Percentiles rank a stretch among this genome's conserved stretches.
Conservation (phyloP, 2,113 vertebrate genomes). For the Mustela nigripes region DNA sequence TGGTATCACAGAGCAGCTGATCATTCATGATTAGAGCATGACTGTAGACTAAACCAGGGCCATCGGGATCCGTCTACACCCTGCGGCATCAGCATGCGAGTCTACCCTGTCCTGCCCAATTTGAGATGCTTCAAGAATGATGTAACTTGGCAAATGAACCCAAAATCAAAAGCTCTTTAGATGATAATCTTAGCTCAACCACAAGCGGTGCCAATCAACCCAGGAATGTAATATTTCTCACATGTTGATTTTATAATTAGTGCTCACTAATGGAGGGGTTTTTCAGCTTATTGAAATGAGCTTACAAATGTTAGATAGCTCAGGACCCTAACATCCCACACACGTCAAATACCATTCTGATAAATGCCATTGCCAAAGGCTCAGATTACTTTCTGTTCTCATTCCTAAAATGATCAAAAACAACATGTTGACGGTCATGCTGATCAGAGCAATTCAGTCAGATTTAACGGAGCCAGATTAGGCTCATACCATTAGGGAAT, state of each 20-base stretch:
- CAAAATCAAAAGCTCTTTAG: conserved; percentile 48
- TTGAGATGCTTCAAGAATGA: conserved; percentile 16
- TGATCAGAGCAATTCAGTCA: background rate
- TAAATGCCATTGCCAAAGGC: background rate
- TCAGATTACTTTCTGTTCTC: background rate
- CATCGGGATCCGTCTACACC: background rate
- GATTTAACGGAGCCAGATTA: conserved; percentile 36
- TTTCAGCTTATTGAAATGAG: conserved; percentile 42
- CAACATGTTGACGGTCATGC: background rate
- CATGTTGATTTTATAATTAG: background rate
- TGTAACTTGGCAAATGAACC: conserved; percentile 46
- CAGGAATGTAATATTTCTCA: background rate
- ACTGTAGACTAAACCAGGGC: background rate
- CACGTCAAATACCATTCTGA: background rate
- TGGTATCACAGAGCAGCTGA: background rate
- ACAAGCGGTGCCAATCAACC: background rate
- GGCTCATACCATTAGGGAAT: background rate
- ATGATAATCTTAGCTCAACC: conserved; percentile 42
- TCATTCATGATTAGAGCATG: background rate
- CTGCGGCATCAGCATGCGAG: background rate
- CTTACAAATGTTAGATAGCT: background rate
- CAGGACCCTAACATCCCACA: background rate
- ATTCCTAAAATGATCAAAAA: conserved; percentile 25
- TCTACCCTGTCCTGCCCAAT: background rate
- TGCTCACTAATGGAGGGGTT: background rate